phyloP scores from a whole-genome alignment of 1,140 invertebrate species.

The Papilio machaon region DNA sequence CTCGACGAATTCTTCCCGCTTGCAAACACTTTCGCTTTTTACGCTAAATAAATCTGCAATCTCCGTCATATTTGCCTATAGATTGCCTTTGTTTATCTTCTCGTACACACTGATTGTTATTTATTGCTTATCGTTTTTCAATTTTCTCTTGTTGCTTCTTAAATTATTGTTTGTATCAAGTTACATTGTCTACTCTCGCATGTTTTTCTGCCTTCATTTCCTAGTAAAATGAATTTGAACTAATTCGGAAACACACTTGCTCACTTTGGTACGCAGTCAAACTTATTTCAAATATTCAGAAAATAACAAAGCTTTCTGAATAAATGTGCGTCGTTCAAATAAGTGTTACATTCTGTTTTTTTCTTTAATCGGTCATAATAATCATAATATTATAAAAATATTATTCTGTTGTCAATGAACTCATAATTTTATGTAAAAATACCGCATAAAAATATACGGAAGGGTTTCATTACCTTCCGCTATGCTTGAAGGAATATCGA shows the following conservation, averaged over 20 bases:
- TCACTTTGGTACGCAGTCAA: too few species aligned
- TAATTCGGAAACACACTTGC: too few species aligned
- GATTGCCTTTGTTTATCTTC: slow-evolving; percentile 73
- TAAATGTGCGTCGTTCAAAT: not conserved
- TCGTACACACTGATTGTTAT: slow-evolving; percentile 61
- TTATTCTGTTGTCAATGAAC: not conserved
- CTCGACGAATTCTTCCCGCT: slow-evolving; percentile 55
- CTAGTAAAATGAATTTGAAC: not conserved
- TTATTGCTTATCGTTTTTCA: slow-evolving; percentile 48
- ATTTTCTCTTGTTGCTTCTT: slow-evolving; percentile 18
- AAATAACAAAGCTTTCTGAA: not conserved
- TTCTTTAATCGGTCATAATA: not conserved
- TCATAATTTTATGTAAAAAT: not conserved
- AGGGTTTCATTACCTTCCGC: slow-evolving; percentile 16
- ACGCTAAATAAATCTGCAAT: slow-evolving; percentile 76
- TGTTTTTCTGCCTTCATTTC: not conserved
- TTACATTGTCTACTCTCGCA: not conserved
- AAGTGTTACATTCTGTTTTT: not conserved
- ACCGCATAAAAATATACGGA: slow-evolving; percentile 4
- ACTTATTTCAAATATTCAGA: too few species aligned
- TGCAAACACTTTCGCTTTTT: slow-evolving; percentile 63
- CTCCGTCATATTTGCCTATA: slow-evolving; percentile 70
- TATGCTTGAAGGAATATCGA: slow-evolving; percentile 17
- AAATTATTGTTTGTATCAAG: not conserved
- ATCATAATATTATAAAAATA: not conserved